Evolutionary conservation across 2,888 invertebrate genomes (phyloP).

Genomic region (Hirtodrosophila histrioides): DNA sequence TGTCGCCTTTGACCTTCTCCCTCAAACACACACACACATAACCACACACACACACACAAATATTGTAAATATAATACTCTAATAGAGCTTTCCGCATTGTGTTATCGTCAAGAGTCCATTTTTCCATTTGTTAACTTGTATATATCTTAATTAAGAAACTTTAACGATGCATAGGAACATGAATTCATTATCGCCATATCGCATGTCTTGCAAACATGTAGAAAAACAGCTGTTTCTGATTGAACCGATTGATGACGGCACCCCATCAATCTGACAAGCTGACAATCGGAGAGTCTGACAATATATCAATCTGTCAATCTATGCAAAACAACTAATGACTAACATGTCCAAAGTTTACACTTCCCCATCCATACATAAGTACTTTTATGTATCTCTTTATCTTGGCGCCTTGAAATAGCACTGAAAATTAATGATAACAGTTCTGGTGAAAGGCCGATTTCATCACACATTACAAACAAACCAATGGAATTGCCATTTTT

Average conservation of each 20-base stretch:
- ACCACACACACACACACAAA: background rate
- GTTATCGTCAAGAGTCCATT: conserved; percentile 52
- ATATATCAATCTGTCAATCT: conserved; percentile 28
- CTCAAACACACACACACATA: conserved; percentile 5
- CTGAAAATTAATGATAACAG: conserved; percentile 35
- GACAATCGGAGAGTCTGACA: too few relatives aligned
- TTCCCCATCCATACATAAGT: conserved; percentile 4
- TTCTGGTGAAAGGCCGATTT: conserved; percentile 45
- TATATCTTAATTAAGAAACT: conserved; percentile 59
- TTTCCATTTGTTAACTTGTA: conserved; percentile 34
- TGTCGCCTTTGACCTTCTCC: conserved; percentile 29
- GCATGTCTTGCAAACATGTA: conserved; percentile 45
- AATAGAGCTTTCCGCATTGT: conserved; percentile 18
- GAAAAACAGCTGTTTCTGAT: conserved; percentile 21
- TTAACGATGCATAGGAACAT: conserved; percentile 45
- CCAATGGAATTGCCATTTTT: conserved; percentile 1
- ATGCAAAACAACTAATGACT: conserved; percentile 30
- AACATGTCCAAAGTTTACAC: conserved; percentile 14
- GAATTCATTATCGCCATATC: conserved; percentile 49
- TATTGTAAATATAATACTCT: background rate
- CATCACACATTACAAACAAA: conserved; percentile 8
- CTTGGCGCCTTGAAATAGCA: conserved; percentile 16
- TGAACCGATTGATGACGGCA: conserved; percentile 24
- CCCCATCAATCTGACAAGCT: conserved; percentile 1
- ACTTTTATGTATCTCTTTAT: conserved; percentile 26